Percentiles rank a stretch among this genome's conserved stretches.
These are phyloP conservation scores for Protomyctophum bolini DNA, from an alignment of 2,113 vertebrate species.

Conservation along the genomic window DNA sequence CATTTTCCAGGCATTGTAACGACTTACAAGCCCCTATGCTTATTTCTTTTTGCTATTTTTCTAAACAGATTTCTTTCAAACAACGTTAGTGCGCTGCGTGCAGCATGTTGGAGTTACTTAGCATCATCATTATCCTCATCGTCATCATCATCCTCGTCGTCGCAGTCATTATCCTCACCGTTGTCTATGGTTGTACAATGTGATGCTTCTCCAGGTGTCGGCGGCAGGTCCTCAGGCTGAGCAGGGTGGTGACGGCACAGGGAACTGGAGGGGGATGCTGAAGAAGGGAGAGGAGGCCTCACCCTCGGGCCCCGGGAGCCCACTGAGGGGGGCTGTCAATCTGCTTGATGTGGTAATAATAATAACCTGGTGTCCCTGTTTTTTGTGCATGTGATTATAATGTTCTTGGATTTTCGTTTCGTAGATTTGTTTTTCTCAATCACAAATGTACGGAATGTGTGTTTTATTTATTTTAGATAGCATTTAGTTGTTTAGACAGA, in stretches of 20 bases:
- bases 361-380: background rate
- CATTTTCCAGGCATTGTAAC: too few relatives aligned
- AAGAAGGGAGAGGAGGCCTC: constrained; percentile 91
- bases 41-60: too few relatives aligned
- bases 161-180: background rate
- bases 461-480: too few relatives aligned
- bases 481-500: background rate
- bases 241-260: constrained; percentile 81
- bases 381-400: background rate
- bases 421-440: too few relatives aligned
- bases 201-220: constrained; percentile 39
- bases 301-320: constrained; percentile 86
- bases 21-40: too few relatives aligned
- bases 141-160: too few relatives aligned
- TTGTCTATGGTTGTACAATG: background rate
- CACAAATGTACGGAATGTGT: too few relatives aligned
- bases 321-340: constrained; percentile 92
- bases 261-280: constrained; percentile 96
- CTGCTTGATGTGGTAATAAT: constrained; percentile 91
- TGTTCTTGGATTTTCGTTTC: background rate
- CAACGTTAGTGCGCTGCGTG: too few relatives aligned
- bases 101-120: too few relatives aligned
- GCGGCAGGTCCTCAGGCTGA: constrained; percentile 69
- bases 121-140: too few relatives aligned
- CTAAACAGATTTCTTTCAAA: too few relatives aligned